Conservation (phyloP, 2,888 invertebrate species). For the Cremastinae sp. region DNA sequence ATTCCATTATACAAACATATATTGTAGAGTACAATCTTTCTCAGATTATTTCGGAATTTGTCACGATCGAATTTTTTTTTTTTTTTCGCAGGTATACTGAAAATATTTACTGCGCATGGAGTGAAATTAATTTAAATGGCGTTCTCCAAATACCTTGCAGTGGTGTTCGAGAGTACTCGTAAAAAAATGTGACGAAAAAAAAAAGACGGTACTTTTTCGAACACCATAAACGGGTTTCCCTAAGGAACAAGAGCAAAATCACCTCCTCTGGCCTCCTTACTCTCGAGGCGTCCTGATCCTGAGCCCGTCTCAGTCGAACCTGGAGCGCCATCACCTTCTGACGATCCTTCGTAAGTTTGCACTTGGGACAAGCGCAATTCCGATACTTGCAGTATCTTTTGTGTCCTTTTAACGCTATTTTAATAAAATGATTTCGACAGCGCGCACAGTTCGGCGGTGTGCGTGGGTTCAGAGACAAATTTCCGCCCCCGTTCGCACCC, state of each 20-base stretch:
- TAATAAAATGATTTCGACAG: slow-evolving; percentile 95
- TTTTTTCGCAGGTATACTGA: no score
- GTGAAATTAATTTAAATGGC: not conserved
- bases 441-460: slow-evolving; percentile 94
- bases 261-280: slow-evolving; percentile 67
- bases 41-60: no score
- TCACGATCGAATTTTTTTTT: not conserved
- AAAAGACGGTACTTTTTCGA: slow-evolving; percentile 45
- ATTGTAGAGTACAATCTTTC: no score
- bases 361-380: slow-evolving; percentile 92
- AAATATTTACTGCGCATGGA: no score
- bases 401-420: slow-evolving; percentile 94
- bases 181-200: not conserved
- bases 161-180: slow-evolving; percentile 49
- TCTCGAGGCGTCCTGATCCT: slow-evolving; percentile 89
- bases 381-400: slow-evolving; percentile 95
- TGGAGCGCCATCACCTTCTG: slow-evolving; percentile 95
- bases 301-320: slow-evolving; percentile 91
- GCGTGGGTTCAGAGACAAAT: slow-evolving; percentile 52
- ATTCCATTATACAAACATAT: no score
- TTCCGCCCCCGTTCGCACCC: slow-evolving; percentile 36
- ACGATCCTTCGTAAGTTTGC: slow-evolving; percentile 91
- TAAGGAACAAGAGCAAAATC: slow-evolving; percentile 66
- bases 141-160: slow-evolving; percentile 47
- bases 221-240: slow-evolving; percentile 54